Evolutionary conservation across 2,888 invertebrate species (phyloP), one percentile per base, ranked within the genome.

Genomic region (Pandemis heparana): DNA sequence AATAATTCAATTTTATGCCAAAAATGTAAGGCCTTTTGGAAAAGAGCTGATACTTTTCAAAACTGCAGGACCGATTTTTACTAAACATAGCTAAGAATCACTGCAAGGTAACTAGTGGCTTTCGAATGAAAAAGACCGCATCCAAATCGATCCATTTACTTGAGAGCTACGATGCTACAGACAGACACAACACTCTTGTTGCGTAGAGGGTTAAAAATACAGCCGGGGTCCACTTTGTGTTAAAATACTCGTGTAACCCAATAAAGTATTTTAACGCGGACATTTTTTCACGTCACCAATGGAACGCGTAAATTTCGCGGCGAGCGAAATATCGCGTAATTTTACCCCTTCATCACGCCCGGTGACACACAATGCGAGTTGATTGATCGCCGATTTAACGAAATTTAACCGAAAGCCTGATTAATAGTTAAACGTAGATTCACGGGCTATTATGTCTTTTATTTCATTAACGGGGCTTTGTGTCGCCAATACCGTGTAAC

Each of bases 331-430:
- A 69, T 65, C 64, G 51, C 74, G 69, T 74, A 74, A 74, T 74
- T 74, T 74, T 61, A 74, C 69, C 70, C 74, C 69, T 74, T 74
- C 74, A 74, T 74, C 74, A 74, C 73, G 70, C 64, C 69, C 51
- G 62, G 62, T 68, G 73, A 59, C 68, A 59, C 63, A 73, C 74
- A 74, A 74, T 74, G 53, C 65, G 70, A 64, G 74, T 74, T 74
- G 74, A 74, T 74, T 70, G 74, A 74, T 74, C 74, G 69, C 60
- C 74, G 70, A 74, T 74, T 74, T 74, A 74, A 74, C 74, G 74
- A 74, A 70, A 74, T 74, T 74, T 70, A 74, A 74, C 74, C 74
- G 46, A 74, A 74, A 74, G 74, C 74, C 74, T 74, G 74, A 74
- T 74, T 70, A 74, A 74, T 74, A 74, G 74, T 74, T 74, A 74